Evolutionary conservation across 2,888 invertebrate genomes (phyloP).

Genomic region (Pachymerium ferrugineum): DNA sequence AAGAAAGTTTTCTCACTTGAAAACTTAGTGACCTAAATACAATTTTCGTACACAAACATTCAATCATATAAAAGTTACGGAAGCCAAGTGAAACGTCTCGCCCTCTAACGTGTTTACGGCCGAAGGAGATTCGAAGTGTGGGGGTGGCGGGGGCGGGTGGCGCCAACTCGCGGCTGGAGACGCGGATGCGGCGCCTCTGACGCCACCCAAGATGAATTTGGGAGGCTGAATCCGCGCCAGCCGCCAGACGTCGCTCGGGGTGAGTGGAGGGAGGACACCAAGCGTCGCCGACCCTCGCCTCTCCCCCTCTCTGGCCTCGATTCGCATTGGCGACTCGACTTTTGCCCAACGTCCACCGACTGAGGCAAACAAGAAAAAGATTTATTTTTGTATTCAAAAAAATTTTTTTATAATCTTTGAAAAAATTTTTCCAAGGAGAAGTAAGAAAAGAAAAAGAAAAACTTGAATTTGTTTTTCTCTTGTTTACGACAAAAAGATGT

Average conservation of each 20-base stretch:
- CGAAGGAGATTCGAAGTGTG: no score
- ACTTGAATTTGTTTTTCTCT: not conserved
- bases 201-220: slow-evolving; percentile 3
- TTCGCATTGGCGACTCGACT: not conserved
- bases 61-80: slow-evolving; percentile 2
- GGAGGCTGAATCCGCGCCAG: slow-evolving; percentile 1
- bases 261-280: not conserved
- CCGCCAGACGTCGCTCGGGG: not conserved
- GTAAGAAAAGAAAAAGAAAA: no score
- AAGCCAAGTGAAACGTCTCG: slow-evolving; percentile 13
- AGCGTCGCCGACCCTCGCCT: not conserved
- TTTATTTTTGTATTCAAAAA: not conserved
- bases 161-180: slow-evolving; percentile 1
- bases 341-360: not conserved
- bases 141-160: not conserved
- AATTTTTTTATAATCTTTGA: no score
- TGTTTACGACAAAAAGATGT: not conserved
- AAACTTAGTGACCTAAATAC: not conserved
- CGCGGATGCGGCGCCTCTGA: slow-evolving; percentile 13
- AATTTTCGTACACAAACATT: not conserved
- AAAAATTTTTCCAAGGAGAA: no score
- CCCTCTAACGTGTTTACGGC: slow-evolving; percentile 2
- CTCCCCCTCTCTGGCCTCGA: not conserved
- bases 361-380: not conserved
- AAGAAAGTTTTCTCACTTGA: no score